Conservation (phyloP, 1,140 invertebrate genomes). For the Oedothorax gibbosus region DNA sequence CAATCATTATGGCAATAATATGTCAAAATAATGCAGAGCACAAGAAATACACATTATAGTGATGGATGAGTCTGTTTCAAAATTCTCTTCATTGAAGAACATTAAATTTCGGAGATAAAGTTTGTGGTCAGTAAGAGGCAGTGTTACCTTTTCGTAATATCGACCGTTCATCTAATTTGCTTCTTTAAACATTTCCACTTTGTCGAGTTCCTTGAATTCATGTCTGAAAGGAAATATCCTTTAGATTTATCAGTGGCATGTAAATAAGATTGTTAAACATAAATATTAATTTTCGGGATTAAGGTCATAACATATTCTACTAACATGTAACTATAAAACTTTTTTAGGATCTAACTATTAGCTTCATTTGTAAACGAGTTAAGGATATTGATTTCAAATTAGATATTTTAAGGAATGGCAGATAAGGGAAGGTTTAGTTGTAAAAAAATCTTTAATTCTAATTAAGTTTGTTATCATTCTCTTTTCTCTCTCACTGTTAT, state of each 20-base stretch:
- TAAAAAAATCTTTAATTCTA: too few relatives aligned
- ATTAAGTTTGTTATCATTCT: too few relatives aligned
- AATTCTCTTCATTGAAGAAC: slow-evolving; percentile 35
- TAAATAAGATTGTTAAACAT: slow-evolving; percentile 1
- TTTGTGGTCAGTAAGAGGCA: slow-evolving; percentile 50
- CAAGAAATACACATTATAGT: slow-evolving; percentile 4
- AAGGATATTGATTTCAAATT: too few relatives aligned
- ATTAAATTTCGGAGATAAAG: slow-evolving; percentile 31
- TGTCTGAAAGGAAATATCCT: slow-evolving; percentile 56
- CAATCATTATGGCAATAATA: not conserved
- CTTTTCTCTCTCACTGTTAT: too few relatives aligned
- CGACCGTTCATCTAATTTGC: slow-evolving; percentile 46
- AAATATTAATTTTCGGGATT: too few relatives aligned
- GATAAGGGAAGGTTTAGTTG: too few relatives aligned
- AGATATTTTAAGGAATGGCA: too few relatives aligned
- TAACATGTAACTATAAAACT: too few relatives aligned
- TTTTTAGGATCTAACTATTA: too few relatives aligned
- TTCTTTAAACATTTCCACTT: slow-evolving; percentile 46
- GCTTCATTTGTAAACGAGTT: too few relatives aligned
- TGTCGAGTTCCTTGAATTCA: slow-evolving; percentile 33
- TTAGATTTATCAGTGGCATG: slow-evolving; percentile 38
- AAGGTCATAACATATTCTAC: too few relatives aligned
- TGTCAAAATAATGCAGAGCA: slow-evolving; percentile 23
- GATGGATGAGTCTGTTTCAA: slow-evolving; percentile 18
- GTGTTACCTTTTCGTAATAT: slow-evolving; percentile 54